Evolutionary conservation across 2,888 invertebrate genomes (phyloP).

Genomic region (Physocephala rufipes): DNA sequence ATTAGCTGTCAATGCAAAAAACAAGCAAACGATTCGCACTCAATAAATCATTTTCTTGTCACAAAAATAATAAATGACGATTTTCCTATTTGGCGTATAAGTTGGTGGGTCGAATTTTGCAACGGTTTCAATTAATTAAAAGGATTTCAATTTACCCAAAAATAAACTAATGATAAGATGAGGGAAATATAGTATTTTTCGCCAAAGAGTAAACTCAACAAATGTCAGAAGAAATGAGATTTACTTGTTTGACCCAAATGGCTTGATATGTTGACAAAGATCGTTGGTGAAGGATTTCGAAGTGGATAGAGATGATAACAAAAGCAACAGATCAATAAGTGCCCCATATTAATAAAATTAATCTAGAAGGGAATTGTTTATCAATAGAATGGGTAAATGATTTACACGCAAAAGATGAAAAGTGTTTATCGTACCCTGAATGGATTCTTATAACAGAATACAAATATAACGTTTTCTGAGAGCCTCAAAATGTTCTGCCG

Average conservation of each 20-base stretch:
- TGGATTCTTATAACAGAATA: too few relatives aligned
- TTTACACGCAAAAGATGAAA: too few relatives aligned
- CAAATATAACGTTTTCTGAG: too few relatives aligned
- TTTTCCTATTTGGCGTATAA: slow-evolving; percentile 10
- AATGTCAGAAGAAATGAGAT: slow-evolving; percentile 32
- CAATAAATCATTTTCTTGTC: slow-evolving; percentile 38
- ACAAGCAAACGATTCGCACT: slow-evolving; percentile 42
- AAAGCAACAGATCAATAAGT: too few relatives aligned
- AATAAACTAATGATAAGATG: background rate
- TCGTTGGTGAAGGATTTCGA: too few relatives aligned
- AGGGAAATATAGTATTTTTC: background rate
- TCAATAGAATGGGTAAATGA: too few relatives aligned
- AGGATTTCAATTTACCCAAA: slow-evolving; percentile 47
- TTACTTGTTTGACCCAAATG: slow-evolving; percentile 33
- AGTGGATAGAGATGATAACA: too few relatives aligned
- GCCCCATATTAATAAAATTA: too few relatives aligned
- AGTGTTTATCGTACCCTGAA: too few relatives aligned
- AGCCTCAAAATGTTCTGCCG: too few relatives aligned
- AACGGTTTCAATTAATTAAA: slow-evolving; percentile 55
- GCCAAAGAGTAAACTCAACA: slow-evolving; percentile 12
- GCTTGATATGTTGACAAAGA: background rate
- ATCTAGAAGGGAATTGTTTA: too few relatives aligned
- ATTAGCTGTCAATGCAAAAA: background rate
- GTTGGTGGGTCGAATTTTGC: slow-evolving; percentile 49
- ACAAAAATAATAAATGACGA: slow-evolving; percentile 8